A percentile compares a stretch with the other conserved stretches of the same genome.
Evolutionary conservation across 2,797 vertebrate species (phyloP).

Genomic region (Gallinago nigripennis): DNA sequence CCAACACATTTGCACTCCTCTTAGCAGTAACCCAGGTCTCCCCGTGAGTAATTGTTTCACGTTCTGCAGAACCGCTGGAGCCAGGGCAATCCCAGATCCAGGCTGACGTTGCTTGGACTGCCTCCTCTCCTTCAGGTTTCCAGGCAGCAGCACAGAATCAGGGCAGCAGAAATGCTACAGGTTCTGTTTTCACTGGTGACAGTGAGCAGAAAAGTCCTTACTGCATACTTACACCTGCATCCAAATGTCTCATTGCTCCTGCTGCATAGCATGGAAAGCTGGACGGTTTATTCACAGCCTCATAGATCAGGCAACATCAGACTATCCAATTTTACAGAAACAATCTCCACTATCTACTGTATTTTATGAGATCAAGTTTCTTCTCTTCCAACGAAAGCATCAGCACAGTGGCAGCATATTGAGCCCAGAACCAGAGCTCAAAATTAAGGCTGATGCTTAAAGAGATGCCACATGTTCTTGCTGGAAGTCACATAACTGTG

Average conservation of each 20-base stretch:
- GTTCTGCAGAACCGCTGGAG: not conserved
- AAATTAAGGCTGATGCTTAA: not conserved
- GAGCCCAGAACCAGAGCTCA: not conserved
- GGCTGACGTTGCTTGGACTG: not conserved
- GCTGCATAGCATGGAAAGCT: not conserved
- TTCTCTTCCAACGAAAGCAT: not conserved
- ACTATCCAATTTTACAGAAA: not conserved
- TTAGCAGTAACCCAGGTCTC: not conserved
- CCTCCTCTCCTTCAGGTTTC: not conserved
- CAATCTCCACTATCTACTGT: not conserved
- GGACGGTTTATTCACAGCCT: not conserved
- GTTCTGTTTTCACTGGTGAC: not conserved
- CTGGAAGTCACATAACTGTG: not conserved
- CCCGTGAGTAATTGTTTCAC: not conserved
- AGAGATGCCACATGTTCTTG: not conserved
- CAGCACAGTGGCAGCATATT: not conserved
- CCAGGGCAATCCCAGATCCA: not conserved
- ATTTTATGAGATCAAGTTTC: not conserved
- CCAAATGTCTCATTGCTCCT: not conserved
- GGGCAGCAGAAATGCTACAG: not conserved
- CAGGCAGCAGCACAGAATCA: not conserved
- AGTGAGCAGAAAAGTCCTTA: not conserved
- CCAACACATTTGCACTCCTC: not conserved
- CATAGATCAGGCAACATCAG: not conserved
- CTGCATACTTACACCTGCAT: not conserved